A percentile compares a stretch with the other conserved stretches of the same genome.
These are phyloP conservation scores for Hoplodrina blanda DNA, from an alignment of 2,888 invertebrate genomes.

Conservation along the genomic window DNA sequence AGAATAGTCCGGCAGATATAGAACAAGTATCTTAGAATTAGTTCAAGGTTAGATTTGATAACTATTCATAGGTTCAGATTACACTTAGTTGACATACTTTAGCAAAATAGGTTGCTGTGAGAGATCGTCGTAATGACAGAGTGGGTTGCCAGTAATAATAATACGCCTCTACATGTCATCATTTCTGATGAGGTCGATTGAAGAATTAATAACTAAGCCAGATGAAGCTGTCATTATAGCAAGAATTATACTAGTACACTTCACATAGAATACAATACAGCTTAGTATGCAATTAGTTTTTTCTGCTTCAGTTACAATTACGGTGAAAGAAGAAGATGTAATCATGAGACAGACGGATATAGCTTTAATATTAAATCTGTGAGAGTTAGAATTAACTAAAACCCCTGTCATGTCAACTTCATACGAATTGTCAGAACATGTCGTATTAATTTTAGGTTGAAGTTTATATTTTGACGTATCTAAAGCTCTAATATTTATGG, in stretches of 20 bases:
- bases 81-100: conserved; percentile 28
- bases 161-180: conserved; percentile 36
- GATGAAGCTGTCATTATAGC: conserved; percentile 13
- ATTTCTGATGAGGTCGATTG: conserved; percentile 48
- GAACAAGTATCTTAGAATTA: conserved; percentile 8
- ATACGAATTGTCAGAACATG: not conserved
- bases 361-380: not conserved
- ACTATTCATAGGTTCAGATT: conserved; percentile 9
- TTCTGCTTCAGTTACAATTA: not conserved
- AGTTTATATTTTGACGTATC: not conserved
- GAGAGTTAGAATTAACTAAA: not conserved
- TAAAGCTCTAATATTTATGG: not conserved
- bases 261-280: conserved; percentile 23
- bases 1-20: not conserved
- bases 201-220: conserved; percentile 30
- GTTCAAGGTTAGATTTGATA: conserved; percentile 1
- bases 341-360: not conserved
- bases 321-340: not conserved
- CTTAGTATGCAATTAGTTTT: conserved; percentile 16
- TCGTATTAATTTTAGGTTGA: not conserved
- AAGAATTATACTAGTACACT: not conserved
- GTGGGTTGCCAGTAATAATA: conserved; percentile 28
- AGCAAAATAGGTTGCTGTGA: conserved; percentile 27
- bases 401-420: not conserved
- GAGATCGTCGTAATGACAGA: conserved; percentile 53